Evolutionary conservation across 2,797 vertebrate species (phyloP), one percentile per base, ranked within the genome.

Genomic region (Rallus crepitans): DNA sequence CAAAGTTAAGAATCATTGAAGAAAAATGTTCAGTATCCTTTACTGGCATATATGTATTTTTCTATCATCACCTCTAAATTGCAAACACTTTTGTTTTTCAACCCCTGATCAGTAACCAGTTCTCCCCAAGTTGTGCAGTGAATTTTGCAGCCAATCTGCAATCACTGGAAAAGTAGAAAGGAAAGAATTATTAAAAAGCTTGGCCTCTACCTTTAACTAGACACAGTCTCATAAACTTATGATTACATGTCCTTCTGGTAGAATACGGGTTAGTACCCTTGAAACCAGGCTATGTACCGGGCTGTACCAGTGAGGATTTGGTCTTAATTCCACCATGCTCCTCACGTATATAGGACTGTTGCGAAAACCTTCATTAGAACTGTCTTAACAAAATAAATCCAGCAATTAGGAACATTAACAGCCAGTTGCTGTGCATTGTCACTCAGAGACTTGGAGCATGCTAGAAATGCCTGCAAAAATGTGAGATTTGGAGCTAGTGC

Each of bases 21-120:
- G 66, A 94, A 94, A 60, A 92, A 89, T 93, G 72, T 91, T 94
- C 80, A 90, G 40, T 71, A 93, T 88, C 15, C 20, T 72, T 82
- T 68, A 28, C 25, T 90, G 82, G 60, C 48, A 1, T 19, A 16
- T 45, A 52, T 16, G 15, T 23, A 4, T 80, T 63, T 73, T 21
- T 59, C 84, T 91, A 47, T 93, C 92, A 76, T 78, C 65, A 42
- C 55, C 20, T 83, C 75, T 88, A 13, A 91, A 93, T 76, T 47
- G 30, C 3, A 5, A 92, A 35, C 7, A 12, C 27, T 56, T 90
- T 73, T 94, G 63, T 16, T 91, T 88, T 93, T 89, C 77, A 89
- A 7, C 1, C 12, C 2, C 23, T 77, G 17, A 59, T 93, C 78
- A 84, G 66, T 35, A 89, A 84, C 15, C 5, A 28, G 1, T 45